Percentiles rank a stretch among this genome's conserved stretches.
phyloP scores from a whole-genome alignment of 2,797 vertebrate genomes.

The Monodelphis domestica region DNA sequence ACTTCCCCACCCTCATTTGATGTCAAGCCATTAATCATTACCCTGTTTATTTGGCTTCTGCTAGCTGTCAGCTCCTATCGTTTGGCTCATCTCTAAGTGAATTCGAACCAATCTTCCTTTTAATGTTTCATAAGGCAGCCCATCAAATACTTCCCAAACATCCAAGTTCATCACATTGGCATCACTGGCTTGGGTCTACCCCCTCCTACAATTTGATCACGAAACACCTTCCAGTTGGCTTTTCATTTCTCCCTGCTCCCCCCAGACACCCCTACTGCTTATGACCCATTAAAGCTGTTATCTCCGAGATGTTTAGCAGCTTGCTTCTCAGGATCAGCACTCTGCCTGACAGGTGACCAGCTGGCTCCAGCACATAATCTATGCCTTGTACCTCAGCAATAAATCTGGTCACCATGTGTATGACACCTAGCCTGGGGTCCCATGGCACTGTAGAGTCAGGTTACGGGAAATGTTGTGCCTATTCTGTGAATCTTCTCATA shows the following conservation, averaged over 20 bases:
- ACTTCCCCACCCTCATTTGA: constrained; percentile 19
- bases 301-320: constrained; percentile 35
- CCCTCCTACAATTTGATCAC: constrained; percentile 61
- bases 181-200: constrained; percentile 56
- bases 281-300: constrained; percentile 66
- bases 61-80: constrained; percentile 68
- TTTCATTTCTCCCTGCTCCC: constrained; percentile 16
- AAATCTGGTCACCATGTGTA: constrained; percentile 44
- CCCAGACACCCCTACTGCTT: not conserved
- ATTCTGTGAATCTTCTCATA: not conserved
- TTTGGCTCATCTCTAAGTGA: constrained; percentile 66
- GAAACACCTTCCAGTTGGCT: constrained; percentile 10
- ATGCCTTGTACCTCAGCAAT: constrained; percentile 34
- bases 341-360: constrained; percentile 67
- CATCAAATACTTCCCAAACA: constrained; percentile 46
- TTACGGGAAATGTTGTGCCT: not conserved
- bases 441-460: constrained; percentile 24
- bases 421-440: constrained; percentile 62
- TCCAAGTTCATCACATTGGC: constrained; percentile 40
- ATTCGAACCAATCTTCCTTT: constrained; percentile 70
- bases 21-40: constrained; percentile 72
- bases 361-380: constrained; percentile 17
- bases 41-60: constrained; percentile 30
- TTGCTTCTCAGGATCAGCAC: constrained; percentile 41
- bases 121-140: constrained; percentile 74